Percentiles rank a stretch among this genome's conserved stretches.
Evolutionary conservation across 2,113 vertebrate genomes (phyloP).

Genomic region (Orientallactaga bullata): DNA sequence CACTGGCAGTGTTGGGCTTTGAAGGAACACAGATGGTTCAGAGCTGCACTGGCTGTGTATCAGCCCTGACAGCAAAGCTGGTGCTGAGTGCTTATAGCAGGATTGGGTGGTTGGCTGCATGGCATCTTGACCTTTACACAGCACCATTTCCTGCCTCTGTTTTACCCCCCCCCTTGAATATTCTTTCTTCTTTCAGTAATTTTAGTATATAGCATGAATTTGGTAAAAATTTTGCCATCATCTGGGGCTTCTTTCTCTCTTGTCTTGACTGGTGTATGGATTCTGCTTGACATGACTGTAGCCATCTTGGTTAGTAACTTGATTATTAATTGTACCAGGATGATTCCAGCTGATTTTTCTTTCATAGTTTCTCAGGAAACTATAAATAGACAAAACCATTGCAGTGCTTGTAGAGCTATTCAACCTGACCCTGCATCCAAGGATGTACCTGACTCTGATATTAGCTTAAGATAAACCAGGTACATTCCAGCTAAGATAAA

Average conservation of each 20-base stretch:
- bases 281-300: background rate
- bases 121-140: background rate
- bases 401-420: too few species aligned
- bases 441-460: background rate
- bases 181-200: slow-evolving; percentile 25
- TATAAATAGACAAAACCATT: background rate
- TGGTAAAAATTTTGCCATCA: background rate
- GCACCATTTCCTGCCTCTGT: background rate
- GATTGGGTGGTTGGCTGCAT: background rate
- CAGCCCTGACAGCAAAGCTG: background rate
- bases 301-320: background rate
- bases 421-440: background rate
- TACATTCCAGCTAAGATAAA: background rate
- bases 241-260: background rate
- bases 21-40: slow-evolving; percentile 65
- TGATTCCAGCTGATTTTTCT: background rate
- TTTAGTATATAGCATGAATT: background rate
- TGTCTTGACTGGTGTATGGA: background rate
- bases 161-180: background rate
- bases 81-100: background rate
- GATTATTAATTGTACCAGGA: background rate
- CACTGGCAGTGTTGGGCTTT: slow-evolving; percentile 61
- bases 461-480: background rate
- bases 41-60: slow-evolving; percentile 27
- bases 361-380: background rate